Evolutionary conservation across 2,888 invertebrate genomes (phyloP), one percentile per base, ranked within the genome.

Genomic region (Zeuzera pyrina): DNA sequence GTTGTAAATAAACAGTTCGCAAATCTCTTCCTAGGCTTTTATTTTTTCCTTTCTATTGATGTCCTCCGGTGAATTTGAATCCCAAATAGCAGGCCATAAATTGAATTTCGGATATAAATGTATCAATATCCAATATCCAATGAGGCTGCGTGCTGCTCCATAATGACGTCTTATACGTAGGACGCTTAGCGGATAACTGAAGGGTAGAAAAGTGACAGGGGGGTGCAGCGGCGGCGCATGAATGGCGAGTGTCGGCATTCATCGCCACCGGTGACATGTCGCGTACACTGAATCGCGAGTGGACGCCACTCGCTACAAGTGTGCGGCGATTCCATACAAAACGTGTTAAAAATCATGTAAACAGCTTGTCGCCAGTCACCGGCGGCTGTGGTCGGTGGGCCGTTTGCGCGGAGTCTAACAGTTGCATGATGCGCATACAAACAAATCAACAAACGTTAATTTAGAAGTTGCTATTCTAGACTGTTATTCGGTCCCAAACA

Each of bases 201-300:
- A n/a, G 5, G 3, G n/a, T n/a, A n/a, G n/a, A n/a, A n/a, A n/a
- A n/a, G n/a, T n/a, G n/a, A n/a, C n/a, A n/a, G 23, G n/a, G 23
- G 23, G 31, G 28, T 24, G 31, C 28, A 3, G 13, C 12, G 12
- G 26, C 14, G 4, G 6, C 6, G 26, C 26, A 13, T 6, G 3
- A 13, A 30, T 32, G 33, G 36, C 30, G 33, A 28, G 28, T 30
- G 33, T 21, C 36, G 36, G 24, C 30, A 26, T 32, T 30, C 31
- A 15, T 30, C 33, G 36, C 30, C 11, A 28, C 28, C 16, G 14
- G 30, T 34, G 26, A 27, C 33, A 33, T 15, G 32, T 38, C 35
- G 35, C 32, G 33, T 25, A 33, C 29, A 35, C 38, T 30, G 12
- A 34, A 31, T 33, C 30, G 33, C 29, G 33, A 24, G 27, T 38